Evolutionary conservation across 1,140 invertebrate species (phyloP).

Genomic region (Tetraneura akinire): DNA sequence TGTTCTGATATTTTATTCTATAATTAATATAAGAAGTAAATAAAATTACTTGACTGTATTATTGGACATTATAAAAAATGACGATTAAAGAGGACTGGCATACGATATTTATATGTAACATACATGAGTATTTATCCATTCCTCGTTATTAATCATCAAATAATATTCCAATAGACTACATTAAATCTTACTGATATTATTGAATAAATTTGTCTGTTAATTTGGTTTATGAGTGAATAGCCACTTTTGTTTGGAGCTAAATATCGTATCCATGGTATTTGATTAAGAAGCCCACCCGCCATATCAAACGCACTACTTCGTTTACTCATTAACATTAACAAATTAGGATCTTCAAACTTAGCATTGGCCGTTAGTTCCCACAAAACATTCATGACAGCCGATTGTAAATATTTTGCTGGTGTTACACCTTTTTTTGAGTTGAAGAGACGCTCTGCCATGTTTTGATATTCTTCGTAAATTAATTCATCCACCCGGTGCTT

Average conservation of each 20-base stretch:
- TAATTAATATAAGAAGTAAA: conserved; percentile 54
- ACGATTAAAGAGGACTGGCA: no score
- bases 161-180: background rate
- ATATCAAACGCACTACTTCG: conserved; percentile 70
- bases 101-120: no score
- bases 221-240: conserved; percentile 66
- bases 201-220: conserved; percentile 66
- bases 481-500: conserved; percentile 71
- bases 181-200: conserved; percentile 63
- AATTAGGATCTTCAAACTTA: conserved; percentile 58
- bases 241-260: conserved; percentile 69
- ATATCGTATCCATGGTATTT: conserved; percentile 71
- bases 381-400: conserved; percentile 71
- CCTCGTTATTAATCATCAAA: no score
- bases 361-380: conserved; percentile 74
- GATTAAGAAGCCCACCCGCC: conserved; percentile 68
- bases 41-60: background rate
- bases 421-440: conserved; percentile 58
- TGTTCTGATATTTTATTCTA: conserved; percentile 68
- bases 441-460: conserved; percentile 61
- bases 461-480: conserved; percentile 67
- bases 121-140: no score
- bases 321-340: conserved; percentile 67
- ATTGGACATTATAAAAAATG: no score
- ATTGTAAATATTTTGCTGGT: conserved; percentile 53